Evolutionary conservation across 2,888 invertebrate species (phyloP), one percentile per base, ranked within the genome.

Genomic region (Strigamia transsilvanica): DNA sequence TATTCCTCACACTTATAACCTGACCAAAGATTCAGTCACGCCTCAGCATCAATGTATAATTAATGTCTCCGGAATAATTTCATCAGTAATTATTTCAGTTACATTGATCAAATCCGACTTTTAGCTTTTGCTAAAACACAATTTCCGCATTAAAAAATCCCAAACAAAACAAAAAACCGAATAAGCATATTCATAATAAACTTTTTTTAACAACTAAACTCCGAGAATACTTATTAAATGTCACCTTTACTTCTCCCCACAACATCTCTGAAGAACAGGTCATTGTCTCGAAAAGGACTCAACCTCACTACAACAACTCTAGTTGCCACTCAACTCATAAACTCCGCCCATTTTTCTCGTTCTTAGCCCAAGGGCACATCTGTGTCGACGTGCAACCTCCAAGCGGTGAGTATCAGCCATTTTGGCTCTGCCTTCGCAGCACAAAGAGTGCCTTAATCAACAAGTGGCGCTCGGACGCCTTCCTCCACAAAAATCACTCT

Each of bases 391-490:
- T 56, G 56, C 56, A 56, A 51, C 21, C 56, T 56, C 56, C 56
- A 56, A 56, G 56, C 56, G 56, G 56, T 18, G 56, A 56, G 18
- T 18, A 18, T 9, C 56, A 56, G 56, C 56, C 56, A 56, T 56
- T 56, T 56, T 56, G 56, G 3, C n/a, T 56, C 18, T 56, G 56
- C 56, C 56, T 56, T 56, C 56, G 56, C 21, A 56, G 56, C 56
- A 56, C 56, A 56, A 56, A 56, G 56, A 56, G 56, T 56, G 56
- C 56, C 56, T 56, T 56, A 56, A 56, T 56, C 56, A 56, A 56
- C 56, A 56, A 56, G 56, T 56, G 56, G 56, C 56, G 56, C 56
- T 56, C 9, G 56, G 56, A 21, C 56, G 56, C 56, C 56, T n/a
- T 18, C n/a, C 56, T 18, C 56, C 18, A 5, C 21, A 13, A 46